phyloP scores from a whole-genome alignment of 2,113 vertebrate species.

The Vidua chalybeata region DNA sequence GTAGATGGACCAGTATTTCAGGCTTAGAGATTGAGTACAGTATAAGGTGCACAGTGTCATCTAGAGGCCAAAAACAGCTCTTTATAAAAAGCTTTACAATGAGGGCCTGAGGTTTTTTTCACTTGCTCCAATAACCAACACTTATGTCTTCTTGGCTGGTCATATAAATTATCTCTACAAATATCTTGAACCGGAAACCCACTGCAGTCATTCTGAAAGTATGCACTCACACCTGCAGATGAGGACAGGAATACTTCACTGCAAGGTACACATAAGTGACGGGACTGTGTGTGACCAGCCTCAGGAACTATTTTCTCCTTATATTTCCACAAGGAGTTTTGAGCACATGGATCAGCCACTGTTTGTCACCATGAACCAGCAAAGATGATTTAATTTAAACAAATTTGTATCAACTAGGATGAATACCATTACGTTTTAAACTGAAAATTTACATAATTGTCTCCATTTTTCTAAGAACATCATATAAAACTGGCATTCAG shows the following conservation, averaged over 20 bases:
- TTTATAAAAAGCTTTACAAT: neutral
- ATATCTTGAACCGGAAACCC: neutral
- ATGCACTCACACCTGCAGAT: neutral
- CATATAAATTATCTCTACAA: neutral
- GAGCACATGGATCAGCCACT: neutral
- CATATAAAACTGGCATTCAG: neutral
- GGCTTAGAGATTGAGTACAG: neutral
- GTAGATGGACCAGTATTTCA: neutral
- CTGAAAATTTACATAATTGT: neutral
- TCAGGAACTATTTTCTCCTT: neutral
- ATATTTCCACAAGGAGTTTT: neutral
- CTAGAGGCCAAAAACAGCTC: slow-evolving; percentile 29
- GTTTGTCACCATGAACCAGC: fast-evolving
- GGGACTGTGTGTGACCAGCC: neutral
- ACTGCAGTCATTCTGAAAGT: neutral
- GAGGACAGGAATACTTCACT: neutral
- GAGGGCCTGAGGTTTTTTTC: neutral
- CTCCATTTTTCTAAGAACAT: neutral
- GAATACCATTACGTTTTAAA: neutral
- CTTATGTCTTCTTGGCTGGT: neutral
- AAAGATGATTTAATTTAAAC: neutral
- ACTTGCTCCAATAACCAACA: neutral
- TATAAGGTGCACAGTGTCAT: slow-evolving; percentile 26
- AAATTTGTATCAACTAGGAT: neutral
- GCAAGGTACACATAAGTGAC: neutral